phyloP scores from a whole-genome alignment of 2,113 vertebrate genomes.

The Larimichthys polyactis region DNA sequence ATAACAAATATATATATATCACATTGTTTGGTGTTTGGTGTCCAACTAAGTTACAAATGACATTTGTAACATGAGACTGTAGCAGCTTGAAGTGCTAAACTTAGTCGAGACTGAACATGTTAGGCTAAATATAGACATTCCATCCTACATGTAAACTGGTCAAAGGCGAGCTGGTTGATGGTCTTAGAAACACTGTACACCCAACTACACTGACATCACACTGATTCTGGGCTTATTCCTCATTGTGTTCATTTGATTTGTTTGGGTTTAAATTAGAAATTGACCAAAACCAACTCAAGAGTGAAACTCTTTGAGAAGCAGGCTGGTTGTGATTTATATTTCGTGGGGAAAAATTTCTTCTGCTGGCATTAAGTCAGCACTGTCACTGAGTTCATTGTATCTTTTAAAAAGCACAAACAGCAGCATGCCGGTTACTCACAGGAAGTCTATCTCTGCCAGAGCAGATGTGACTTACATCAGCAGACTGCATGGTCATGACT shows the following conservation, averaged over 20 bases:
- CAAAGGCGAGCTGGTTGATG: not conserved
- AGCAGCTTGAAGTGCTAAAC: slow-evolving; percentile 16
- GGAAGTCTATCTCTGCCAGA: not conserved
- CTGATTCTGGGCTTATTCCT: too few relatives aligned
- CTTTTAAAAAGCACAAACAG: not conserved
- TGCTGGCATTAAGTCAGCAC: not conserved
- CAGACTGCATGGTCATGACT: not conserved
- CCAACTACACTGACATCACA: not conserved
- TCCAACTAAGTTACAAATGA: slow-evolving; percentile 2
- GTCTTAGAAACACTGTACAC: not conserved
- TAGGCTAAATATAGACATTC: slow-evolving; percentile 51
- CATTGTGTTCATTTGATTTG: not conserved
- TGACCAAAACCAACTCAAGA: not conserved
- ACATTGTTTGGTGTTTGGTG: not conserved
- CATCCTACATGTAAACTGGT: slow-evolving; percentile 23
- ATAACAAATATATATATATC: not conserved
- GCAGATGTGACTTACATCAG: slow-evolving; percentile 36
- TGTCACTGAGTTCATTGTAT: not conserved
- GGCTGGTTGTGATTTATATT: not conserved
- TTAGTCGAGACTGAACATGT: slow-evolving; percentile 17
- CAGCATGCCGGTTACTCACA: slow-evolving; percentile 2
- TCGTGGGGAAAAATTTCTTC: not conserved
- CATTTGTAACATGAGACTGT: slow-evolving; percentile 46
- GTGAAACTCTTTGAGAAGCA: not conserved
- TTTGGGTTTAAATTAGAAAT: not conserved